Percentiles rank a stretch among this genome's conserved stretches.
Conservation (phyloP, 2,113 vertebrate genomes). For the Amia ocellicauda region DNA sequence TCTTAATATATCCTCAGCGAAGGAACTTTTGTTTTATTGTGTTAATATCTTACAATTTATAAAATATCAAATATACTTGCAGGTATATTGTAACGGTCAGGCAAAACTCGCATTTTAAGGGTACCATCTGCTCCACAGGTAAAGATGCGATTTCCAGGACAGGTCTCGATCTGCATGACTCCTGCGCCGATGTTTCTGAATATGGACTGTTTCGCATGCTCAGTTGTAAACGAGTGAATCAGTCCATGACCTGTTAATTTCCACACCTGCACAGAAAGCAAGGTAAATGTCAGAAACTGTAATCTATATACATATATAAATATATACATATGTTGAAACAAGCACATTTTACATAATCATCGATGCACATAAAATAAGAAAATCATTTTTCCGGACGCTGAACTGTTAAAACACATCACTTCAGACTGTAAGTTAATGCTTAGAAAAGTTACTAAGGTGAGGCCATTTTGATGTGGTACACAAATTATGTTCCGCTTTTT, state of each 20-base stretch:
- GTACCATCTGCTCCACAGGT: slow-evolving; percentile 97
- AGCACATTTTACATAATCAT: no score
- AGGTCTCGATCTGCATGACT: slow-evolving; percentile 89
- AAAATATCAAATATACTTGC: slow-evolving; percentile 81
- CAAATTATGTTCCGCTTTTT: no score
- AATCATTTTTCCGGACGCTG: no score
- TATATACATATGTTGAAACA: no score
- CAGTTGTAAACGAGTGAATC: slow-evolving; percentile 91
- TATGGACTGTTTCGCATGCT: slow-evolving; percentile 96
- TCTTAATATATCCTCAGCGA: slow-evolving; percentile 40
- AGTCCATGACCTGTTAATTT: slow-evolving; percentile 83
- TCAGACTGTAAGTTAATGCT: no score
- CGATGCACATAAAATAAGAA: no score
- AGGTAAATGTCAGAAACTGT: slow-evolving; percentile 36
- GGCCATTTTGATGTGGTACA: no score
- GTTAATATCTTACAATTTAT: slow-evolving; percentile 54
- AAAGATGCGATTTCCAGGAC: slow-evolving; percentile 85
- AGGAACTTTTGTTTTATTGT: slow-evolving; percentile 14
- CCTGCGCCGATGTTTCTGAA: slow-evolving; percentile 95
- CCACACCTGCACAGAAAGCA: slow-evolving; percentile 77
- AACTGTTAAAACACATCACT: no score
- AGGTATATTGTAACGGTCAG: slow-evolving; percentile 85
- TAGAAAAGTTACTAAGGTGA: no score
- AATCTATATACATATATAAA: no score
- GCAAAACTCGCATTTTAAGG: slow-evolving; percentile 91